Percentiles rank a stretch among this genome's conserved stretches.
Evolutionary conservation across 2,888 invertebrate genomes (phyloP).

Genomic region (Nomada ferruginata): DNA sequence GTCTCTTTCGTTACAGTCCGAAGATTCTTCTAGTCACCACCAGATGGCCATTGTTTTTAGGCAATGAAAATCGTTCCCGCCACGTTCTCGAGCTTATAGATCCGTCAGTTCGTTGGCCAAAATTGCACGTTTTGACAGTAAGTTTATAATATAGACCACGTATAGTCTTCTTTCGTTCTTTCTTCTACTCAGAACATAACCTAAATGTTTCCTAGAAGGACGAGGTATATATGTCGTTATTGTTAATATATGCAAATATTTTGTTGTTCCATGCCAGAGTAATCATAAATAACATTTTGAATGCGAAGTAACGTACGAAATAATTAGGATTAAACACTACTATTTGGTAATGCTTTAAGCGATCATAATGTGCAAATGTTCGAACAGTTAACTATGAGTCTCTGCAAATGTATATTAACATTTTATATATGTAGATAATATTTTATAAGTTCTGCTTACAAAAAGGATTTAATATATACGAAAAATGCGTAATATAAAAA

Average conservation of each 20-base stretch:
- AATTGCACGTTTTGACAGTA: slow-evolving; percentile 15
- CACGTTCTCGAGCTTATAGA: neutral
- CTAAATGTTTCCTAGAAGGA: neutral
- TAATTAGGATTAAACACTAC: neutral
- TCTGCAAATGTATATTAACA: neutral
- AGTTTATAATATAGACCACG: neutral
- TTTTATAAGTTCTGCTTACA: neutral
- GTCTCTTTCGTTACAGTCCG: slow-evolving; percentile 40
- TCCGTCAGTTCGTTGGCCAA: neutral
- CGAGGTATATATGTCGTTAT: neutral
- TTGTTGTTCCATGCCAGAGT: neutral
- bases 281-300: neutral
- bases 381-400: neutral
- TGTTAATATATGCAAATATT: neutral
- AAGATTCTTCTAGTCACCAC: slow-evolving; percentile 22
- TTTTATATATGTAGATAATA: neutral
- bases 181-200: neutral
- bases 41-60: slow-evolving; percentile 55
- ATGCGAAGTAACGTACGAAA: neutral
- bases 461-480: neutral
- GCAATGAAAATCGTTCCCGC: slow-evolving; percentile 53
- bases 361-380: neutral
- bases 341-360: neutral
- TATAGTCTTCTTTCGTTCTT: neutral
- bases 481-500: slow-evolving; percentile 1